These are phyloP conservation scores for Anabacerthia variegaticeps DNA, from an alignment of 2,797 vertebrate genomes.

Conservation along the genomic window DNA sequence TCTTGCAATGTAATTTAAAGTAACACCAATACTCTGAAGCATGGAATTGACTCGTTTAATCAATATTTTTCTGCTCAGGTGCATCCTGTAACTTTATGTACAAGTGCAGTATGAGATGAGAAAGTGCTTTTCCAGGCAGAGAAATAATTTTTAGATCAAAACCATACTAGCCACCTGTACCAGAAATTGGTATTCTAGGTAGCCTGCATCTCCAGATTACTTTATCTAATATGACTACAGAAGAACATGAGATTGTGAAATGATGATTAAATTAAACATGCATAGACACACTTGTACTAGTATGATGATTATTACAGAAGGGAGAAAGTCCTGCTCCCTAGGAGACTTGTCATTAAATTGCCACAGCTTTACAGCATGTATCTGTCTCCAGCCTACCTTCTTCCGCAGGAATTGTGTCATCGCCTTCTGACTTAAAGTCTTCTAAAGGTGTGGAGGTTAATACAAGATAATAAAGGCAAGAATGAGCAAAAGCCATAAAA, in stretches of 20 bases:
- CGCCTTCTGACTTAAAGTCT: rapidly evolving
- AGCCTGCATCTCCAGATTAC: background rate
- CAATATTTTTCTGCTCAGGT: background rate
- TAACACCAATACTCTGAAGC: background rate
- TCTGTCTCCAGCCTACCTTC: background rate
- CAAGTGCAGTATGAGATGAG: background rate
- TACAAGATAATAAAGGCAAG: background rate
- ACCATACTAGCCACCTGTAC: background rate
- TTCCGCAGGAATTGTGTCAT: background rate
- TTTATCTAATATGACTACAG: background rate
- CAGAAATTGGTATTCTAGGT: background rate
- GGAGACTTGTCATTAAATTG: background rate
- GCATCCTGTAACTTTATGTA: background rate
- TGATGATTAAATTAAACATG: background rate
- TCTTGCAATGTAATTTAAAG: background rate
- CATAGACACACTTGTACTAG: background rate
- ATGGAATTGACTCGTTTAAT: background rate
- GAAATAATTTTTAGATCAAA: background rate
- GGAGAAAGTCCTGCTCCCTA: background rate
- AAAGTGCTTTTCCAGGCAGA: background rate
- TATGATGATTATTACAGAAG: background rate
- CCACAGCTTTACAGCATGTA: background rate
- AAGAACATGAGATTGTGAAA: background rate
- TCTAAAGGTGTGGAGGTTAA: background rate
- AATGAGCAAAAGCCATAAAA: background rate